These are phyloP conservation scores for Sebastes matsubarae DNA, from an alignment of 2,797 vertebrate genomes.

Conservation along the genomic window DNA sequence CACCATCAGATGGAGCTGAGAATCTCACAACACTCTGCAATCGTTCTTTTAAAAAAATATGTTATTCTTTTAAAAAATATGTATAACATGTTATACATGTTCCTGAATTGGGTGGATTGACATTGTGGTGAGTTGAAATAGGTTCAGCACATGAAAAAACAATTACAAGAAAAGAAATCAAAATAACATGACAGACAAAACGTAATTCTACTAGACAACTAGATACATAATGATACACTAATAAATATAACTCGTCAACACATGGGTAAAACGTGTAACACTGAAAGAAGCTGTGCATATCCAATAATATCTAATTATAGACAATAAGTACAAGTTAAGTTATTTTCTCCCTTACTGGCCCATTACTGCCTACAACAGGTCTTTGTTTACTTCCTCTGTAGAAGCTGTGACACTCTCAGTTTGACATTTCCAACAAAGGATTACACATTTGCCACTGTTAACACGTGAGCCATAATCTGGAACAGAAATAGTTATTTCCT, in stretches of 20 bases:
- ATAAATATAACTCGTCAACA: not conserved
- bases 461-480: constrained; percentile 9
- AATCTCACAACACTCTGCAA: not conserved
- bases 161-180: not conserved
- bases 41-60: not conserved
- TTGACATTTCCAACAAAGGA: constrained; percentile 38
- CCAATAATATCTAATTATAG: not conserved
- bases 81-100: not conserved
- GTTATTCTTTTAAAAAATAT: not conserved
- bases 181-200: not conserved
- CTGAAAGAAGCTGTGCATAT: too few relatives aligned
- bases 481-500: not conserved
- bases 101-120: not conserved
- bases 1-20: constrained; percentile 7
- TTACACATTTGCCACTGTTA: constrained; percentile 53
- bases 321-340: not conserved
- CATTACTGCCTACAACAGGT: not conserved
- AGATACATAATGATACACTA: not conserved
- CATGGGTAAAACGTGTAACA: not conserved
- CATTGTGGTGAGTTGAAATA: not conserved
- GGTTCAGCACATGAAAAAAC: not conserved
- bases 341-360: not conserved
- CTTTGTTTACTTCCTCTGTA: not conserved
- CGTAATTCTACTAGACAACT: not conserved
- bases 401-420: constrained; percentile 22